Evolutionary conservation across 2,113 vertebrate genomes (phyloP).

Genomic region (Miniopterus natalensis): DNA sequence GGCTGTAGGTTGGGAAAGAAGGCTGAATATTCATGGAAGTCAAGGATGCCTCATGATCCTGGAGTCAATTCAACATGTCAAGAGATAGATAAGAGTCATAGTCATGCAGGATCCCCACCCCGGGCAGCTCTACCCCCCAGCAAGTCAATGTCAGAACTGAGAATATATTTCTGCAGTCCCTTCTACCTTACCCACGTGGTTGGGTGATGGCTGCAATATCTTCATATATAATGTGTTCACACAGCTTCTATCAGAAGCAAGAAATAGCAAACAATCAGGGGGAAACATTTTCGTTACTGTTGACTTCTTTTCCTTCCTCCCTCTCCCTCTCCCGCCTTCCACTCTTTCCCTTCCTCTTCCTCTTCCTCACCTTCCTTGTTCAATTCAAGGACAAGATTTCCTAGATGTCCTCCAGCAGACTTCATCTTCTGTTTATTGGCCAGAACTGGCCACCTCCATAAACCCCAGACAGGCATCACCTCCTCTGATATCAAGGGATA

Average conservation of each 20-base stretch:
- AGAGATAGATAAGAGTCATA: not conserved
- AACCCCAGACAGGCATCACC: not conserved
- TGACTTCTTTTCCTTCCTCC: not conserved
- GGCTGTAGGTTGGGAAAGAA: not conserved
- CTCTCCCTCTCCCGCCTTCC: too few relatives aligned
- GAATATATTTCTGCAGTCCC: not conserved
- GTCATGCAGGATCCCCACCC: rapidly evolving
- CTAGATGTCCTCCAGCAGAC: not conserved
- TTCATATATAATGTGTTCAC: not conserved
- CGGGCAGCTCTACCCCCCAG: rapidly evolving
- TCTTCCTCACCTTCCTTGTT: not conserved
- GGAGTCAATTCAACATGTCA: not conserved
- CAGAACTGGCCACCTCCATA: not conserved
- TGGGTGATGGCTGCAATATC: not conserved
- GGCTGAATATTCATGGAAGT: not conserved
- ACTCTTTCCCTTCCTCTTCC: not conserved
- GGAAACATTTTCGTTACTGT: not conserved
- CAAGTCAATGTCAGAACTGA: not conserved
- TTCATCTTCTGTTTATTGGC: not conserved
- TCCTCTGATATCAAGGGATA: not conserved
- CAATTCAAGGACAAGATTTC: not conserved
- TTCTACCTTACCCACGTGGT: not conserved
- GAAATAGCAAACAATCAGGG: not conserved
- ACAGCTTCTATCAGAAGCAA: not conserved
- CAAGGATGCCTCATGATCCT: not conserved